Evolutionary conservation across 2,888 invertebrate genomes (phyloP).

Genomic region (Achlya flavicornis): DNA sequence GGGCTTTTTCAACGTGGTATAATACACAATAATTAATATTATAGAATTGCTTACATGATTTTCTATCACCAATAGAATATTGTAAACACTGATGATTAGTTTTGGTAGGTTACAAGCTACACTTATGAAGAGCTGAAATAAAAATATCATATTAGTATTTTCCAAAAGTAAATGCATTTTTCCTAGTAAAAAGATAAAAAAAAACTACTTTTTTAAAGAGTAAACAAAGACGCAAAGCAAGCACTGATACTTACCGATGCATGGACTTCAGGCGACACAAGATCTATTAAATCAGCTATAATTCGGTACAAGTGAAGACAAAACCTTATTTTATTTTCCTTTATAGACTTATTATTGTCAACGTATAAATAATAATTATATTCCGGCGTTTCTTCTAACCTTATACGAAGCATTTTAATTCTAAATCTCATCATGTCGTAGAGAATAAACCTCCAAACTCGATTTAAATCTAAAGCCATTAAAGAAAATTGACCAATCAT

Average conservation of each 20-base stretch:
- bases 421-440: conserved; percentile 64
- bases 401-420: conserved; percentile 54
- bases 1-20: too few species aligned
- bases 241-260: conserved; percentile 56
- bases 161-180: too few species aligned
- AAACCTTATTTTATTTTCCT: conserved; percentile 60
- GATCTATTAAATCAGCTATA: conserved; percentile 63
- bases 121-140: conserved; percentile 68
- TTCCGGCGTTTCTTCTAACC: conserved; percentile 60
- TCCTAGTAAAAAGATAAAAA: too few species aligned
- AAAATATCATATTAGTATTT: too few species aligned
- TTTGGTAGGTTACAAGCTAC: conserved; percentile 68
- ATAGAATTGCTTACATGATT: conserved; percentile 51
- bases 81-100: conserved; percentile 63
- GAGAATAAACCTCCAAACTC: conserved; percentile 68
- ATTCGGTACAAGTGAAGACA: conserved; percentile 58
- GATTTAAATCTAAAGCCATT: conserved; percentile 63
- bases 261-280: conserved; percentile 63
- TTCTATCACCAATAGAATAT: conserved; percentile 62
- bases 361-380: conserved; percentile 62
- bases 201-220: too few species aligned
- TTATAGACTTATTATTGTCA: conserved; percentile 56
- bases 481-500: conserved; percentile 55
- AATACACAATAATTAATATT: too few species aligned
- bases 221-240: too few species aligned